Conservation (phyloP, 2,113 vertebrate genomes). For the Calyptomena viridis region DNA sequence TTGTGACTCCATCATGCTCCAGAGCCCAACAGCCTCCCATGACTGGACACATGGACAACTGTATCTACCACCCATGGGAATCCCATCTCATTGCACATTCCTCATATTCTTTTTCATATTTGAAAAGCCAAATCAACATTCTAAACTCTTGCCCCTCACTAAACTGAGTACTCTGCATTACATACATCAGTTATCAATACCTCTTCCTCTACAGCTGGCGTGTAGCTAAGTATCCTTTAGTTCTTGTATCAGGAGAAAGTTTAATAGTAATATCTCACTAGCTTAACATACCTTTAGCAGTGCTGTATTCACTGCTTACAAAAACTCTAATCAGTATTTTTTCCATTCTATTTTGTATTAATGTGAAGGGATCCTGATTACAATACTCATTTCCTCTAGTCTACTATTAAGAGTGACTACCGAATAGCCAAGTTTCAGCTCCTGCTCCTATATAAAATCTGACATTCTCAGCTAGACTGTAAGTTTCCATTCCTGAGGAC, state of each 20-base stretch:
- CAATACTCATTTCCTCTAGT: not conserved
- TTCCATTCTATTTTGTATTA: not conserved
- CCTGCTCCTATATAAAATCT: not conserved
- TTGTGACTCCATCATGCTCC: not conserved
- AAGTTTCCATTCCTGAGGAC: not conserved
- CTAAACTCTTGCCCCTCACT: not conserved
- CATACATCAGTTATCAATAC: not conserved
- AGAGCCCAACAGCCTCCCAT: fast-evolving
- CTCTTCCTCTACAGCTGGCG: not conserved
- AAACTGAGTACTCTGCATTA: not conserved
- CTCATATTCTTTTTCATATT: not conserved
- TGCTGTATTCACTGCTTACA: not conserved
- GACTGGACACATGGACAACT: not conserved
- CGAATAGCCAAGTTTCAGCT: not conserved
- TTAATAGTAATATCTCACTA: not conserved
- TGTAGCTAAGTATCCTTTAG: not conserved
- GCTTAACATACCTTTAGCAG: not conserved
- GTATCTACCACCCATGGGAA: not conserved
- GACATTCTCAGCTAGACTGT: not conserved
- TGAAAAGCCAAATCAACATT: not conserved
- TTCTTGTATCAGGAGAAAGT: not conserved
- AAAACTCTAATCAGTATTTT: not conserved
- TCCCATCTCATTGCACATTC: not conserved
- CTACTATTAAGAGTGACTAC: not conserved
- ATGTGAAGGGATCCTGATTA: not conserved